phyloP scores from a whole-genome alignment of 2,113 vertebrate species.

The Barbus barbus region DNA sequence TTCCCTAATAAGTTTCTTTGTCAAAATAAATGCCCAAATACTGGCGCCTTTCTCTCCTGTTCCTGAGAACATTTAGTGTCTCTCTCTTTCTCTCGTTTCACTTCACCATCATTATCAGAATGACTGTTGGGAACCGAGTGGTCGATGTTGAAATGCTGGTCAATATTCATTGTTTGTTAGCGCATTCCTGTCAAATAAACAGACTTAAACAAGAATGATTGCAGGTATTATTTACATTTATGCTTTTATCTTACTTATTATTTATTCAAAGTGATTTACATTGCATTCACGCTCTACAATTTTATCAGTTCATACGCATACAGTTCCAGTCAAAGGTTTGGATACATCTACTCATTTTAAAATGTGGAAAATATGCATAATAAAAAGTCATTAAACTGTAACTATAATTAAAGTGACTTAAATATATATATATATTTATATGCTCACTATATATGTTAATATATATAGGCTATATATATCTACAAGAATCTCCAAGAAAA shows the following conservation, averaged over 20 bases:
- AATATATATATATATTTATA: no score
- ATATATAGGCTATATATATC: no score
- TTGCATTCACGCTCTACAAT: background rate
- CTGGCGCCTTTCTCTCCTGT: background rate
- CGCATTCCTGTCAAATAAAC: background rate
- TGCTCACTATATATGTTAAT: no score
- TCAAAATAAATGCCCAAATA: background rate
- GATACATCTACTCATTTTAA: background rate
- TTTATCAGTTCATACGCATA: background rate
- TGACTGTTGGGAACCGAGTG: background rate
- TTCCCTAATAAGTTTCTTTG: background rate
- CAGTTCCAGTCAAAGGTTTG: background rate
- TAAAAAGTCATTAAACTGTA: no score
- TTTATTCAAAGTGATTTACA: background rate
- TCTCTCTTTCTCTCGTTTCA: background rate
- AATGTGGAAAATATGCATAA: no score
- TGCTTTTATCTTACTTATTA: background rate
- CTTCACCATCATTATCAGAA: background rate
- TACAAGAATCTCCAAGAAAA: no score
- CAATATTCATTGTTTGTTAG: background rate
- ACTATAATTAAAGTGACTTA: no score
- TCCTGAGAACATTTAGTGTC: background rate
- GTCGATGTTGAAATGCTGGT: background rate
- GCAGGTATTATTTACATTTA: background rate
- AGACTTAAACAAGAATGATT: background rate